A percentile compares a stretch with the other conserved stretches of the same genome.
Conservation (phyloP, 1,140 invertebrate species). For the Zaprionus taronus region DNA sequence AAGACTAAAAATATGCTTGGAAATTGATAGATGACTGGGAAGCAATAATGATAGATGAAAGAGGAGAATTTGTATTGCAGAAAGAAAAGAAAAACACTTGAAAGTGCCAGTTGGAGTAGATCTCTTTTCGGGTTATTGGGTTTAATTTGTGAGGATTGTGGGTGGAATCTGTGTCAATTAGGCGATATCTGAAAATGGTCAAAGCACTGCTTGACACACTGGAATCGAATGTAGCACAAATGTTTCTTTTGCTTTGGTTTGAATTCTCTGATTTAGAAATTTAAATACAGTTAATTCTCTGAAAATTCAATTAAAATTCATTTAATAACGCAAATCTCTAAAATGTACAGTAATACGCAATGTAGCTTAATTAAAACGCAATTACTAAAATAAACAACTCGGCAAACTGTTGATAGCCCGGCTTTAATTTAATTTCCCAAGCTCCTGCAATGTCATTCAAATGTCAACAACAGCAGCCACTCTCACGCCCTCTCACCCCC, state of each 20-base stretch:
- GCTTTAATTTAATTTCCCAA: slow-evolving; percentile 9
- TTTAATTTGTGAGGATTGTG: neutral
- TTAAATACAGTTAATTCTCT: neutral
- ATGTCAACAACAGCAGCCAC: slow-evolving; percentile 28
- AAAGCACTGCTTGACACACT: slow-evolving; percentile 14
- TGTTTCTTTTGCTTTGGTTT: too few relatives aligned
- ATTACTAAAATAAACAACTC: slow-evolving; percentile 9
- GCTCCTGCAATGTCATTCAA: slow-evolving; percentile 40
- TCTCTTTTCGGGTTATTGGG: slow-evolving; percentile 1
- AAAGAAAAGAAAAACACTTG: slow-evolving; percentile 28
- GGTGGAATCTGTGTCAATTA: slow-evolving; percentile 44
- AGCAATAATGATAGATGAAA: slow-evolving; percentile 17
- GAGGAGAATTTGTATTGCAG: slow-evolving; percentile 21
- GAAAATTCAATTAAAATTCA: neutral
- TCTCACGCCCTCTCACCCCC: neutral
- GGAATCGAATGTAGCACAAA: neutral
- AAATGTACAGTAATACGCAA: neutral
- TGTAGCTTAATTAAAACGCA: neutral
- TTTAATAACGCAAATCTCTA: neutral
- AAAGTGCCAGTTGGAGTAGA: neutral
- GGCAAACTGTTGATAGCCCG: slow-evolving; percentile 8
- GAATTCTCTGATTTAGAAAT: neutral
- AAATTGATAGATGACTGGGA: slow-evolving; percentile 20
- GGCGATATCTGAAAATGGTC: slow-evolving; percentile 11
- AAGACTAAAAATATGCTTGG: neutral